Percentiles rank a stretch among this genome's conserved stretches.
Evolutionary conservation across 2,888 invertebrate genomes (phyloP).

Genomic region (Synanthedon vespiformis): DNA sequence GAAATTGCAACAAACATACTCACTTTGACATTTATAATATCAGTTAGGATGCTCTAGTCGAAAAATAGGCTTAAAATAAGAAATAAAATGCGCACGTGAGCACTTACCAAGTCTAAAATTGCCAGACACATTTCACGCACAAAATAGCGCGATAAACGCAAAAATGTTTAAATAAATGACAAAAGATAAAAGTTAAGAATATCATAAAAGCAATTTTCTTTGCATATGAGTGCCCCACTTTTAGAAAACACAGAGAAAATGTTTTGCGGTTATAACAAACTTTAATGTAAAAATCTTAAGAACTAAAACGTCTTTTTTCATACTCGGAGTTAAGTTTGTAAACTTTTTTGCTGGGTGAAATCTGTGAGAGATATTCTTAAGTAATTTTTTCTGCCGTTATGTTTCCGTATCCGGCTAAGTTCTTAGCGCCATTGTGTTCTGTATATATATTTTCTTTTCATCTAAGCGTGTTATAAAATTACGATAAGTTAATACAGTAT

Average conservation of each 20-base stretch:
- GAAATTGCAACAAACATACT: background rate
- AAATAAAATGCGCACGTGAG: background rate
- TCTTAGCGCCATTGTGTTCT: constrained; percentile 23
- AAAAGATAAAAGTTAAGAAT: constrained; percentile 27
- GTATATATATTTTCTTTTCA: background rate
- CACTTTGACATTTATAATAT: background rate
- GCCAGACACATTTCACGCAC: constrained; percentile 4
- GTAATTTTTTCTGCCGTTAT: constrained; percentile 40
- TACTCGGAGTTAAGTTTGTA: background rate
- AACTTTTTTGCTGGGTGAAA: constrained; percentile 9
- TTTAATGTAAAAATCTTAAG: too few species aligned
- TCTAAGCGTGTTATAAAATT: background rate
- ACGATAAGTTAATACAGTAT: background rate
- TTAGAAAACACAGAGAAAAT: background rate
- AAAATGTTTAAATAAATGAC: constrained; percentile 23
- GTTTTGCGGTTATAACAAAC: background rate
- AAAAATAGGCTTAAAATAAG: background rate
- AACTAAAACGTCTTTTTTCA: background rate
- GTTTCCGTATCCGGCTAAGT: constrained; percentile 14
- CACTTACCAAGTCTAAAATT: background rate
- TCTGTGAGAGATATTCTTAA: constrained; percentile 23
- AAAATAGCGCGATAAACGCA: constrained; percentile 8
- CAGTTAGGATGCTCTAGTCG: background rate
- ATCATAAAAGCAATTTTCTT: constrained; percentile 29
- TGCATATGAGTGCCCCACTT: constrained; percentile 16